These are phyloP conservation scores for Meiosimyza platycephala DNA, from an alignment of 2,888 invertebrate genomes.

Conservation along the genomic window DNA sequence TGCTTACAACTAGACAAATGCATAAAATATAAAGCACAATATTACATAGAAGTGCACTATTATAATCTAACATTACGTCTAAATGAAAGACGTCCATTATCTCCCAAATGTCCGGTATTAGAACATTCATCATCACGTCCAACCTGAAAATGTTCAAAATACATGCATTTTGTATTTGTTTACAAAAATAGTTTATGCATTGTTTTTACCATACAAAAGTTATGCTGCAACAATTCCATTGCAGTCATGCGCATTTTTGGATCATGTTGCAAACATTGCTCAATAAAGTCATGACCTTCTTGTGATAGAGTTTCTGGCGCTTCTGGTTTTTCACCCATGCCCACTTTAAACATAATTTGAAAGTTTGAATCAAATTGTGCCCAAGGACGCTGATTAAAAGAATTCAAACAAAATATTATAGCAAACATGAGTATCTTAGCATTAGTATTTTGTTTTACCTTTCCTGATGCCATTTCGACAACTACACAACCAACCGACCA, in stretches of 20 bases:
- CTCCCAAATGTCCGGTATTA: slow-evolving; percentile 56
- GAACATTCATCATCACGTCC: slow-evolving; percentile 59
- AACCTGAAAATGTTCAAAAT: slow-evolving; percentile 51
- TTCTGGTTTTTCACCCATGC: slow-evolving; percentile 87
- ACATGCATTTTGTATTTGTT: not conserved
- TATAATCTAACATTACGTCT: slow-evolving; percentile 53
- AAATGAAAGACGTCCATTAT: slow-evolving; percentile 59
- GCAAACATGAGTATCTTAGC: not conserved
- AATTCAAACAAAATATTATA: slow-evolving; percentile 10
- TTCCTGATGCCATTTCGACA: slow-evolving; percentile 94
- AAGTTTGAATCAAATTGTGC: slow-evolving; percentile 91
- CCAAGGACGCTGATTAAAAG: slow-evolving; percentile 81
- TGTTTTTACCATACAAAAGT: slow-evolving; percentile 75
- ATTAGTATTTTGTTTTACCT: slow-evolving; percentile 71
- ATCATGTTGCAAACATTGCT: slow-evolving; percentile 84
- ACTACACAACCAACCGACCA: slow-evolving; percentile 97
- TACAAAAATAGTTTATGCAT: not conserved
- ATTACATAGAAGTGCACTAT: not conserved
- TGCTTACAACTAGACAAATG: not conserved
- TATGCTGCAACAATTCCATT: slow-evolving; percentile 76
- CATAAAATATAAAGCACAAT: no score
- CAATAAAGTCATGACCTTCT: slow-evolving; percentile 86
- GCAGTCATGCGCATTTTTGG: slow-evolving; percentile 80
- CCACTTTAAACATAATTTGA: slow-evolving; percentile 96
- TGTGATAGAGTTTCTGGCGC: slow-evolving; percentile 80